phyloP scores from a whole-genome alignment of 37 sponge, comb jelly and placozoan species.

The Ianthella basta region DNA sequence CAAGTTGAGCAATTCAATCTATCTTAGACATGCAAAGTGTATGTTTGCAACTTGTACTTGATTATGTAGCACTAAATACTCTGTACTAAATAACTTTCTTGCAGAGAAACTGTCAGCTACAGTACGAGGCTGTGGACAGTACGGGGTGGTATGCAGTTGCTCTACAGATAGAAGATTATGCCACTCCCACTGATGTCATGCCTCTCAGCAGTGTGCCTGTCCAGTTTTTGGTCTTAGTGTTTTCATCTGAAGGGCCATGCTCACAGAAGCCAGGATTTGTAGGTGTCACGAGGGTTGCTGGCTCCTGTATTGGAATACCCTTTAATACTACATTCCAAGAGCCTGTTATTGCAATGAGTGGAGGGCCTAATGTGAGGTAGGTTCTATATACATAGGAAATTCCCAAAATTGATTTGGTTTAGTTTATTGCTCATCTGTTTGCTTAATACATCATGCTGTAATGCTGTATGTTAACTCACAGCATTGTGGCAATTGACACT shows the following conservation, averaged over 20 bases:
- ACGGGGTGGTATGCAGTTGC: slow-evolving; percentile 42
- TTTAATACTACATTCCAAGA: slow-evolving; percentile 12
- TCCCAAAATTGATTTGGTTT: too few relatives aligned
- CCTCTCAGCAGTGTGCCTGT: slow-evolving; percentile 54
- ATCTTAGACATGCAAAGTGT: too few relatives aligned
- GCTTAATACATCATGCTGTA: too few relatives aligned
- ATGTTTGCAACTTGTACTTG: too few relatives aligned
- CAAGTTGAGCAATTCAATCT: too few relatives aligned
- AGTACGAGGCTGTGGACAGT: slow-evolving; percentile 27
- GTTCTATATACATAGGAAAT: too few relatives aligned
- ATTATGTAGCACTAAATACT: too few relatives aligned
- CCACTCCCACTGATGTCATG: neutral
- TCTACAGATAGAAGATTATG: slow-evolving; percentile 45
- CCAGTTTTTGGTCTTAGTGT: slow-evolving; percentile 46
- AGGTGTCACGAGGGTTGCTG: neutral
- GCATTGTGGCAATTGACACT: slow-evolving; percentile 32
- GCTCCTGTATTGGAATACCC: slow-evolving; percentile 38
- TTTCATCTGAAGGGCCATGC: slow-evolving; percentile 28
- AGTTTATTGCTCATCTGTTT: too few relatives aligned
- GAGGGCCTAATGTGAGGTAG: neutral
- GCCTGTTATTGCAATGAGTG: slow-evolving; percentile 40
- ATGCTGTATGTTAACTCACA: neutral
- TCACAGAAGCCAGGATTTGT: slow-evolving; percentile 26
- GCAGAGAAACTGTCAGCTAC: slow-evolving; percentile 9
- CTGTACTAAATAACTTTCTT: too few relatives aligned